Base-by-base conservation (phyloP, 1,140 invertebrate genomes). In the Dendrolimus kikuchii region DNA sequence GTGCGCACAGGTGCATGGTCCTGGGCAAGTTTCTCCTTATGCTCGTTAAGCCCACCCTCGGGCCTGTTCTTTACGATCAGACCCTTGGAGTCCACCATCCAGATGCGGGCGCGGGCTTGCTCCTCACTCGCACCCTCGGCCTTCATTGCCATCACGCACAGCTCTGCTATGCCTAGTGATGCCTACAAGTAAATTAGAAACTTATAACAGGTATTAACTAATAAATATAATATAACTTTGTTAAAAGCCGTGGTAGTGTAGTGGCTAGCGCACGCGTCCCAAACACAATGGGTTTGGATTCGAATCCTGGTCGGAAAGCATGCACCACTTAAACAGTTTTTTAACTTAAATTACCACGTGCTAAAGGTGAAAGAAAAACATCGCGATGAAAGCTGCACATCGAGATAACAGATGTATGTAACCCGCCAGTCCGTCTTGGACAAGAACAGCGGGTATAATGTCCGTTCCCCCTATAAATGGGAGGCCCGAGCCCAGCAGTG, bases 131-230 rank as follows among this genome's bases (percentile, higher is more conserved):
- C 80, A 2, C 96, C 96, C 81, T 96, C 94, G 6, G 91, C 90
- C 58, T 91, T 88, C 94, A 99, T 96, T 2, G 96, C 94, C 90
- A 95, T 95, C 0, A 95, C 90, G 66, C 96, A 94, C 7, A 99
- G 75, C 64, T 92, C 88, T 0, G 97, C 97, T 67, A 98, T 98
- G 49, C 97, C 96, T 10, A 97, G 80, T 0, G 94, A 92, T 5
- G 95, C 95, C 92, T 94, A 55, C 9, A 62, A 73, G 40, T n/a
- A 46, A 8, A 23, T 23, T 5, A 40, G 5, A 40, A 9, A 40
- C 8, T 40, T 3, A 39, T 6, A 38, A 45, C 5, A 23, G 8
- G 5, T 45, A 45, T n/a, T 45, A 45, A 45, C 23, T 23, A 2
- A 45, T 8, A 5, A 8, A 46, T 53, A 9, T 10, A 8, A 46